phyloP scores from a whole-genome alignment of 2,113 vertebrate genomes.

The Talpa occidentalis region DNA sequence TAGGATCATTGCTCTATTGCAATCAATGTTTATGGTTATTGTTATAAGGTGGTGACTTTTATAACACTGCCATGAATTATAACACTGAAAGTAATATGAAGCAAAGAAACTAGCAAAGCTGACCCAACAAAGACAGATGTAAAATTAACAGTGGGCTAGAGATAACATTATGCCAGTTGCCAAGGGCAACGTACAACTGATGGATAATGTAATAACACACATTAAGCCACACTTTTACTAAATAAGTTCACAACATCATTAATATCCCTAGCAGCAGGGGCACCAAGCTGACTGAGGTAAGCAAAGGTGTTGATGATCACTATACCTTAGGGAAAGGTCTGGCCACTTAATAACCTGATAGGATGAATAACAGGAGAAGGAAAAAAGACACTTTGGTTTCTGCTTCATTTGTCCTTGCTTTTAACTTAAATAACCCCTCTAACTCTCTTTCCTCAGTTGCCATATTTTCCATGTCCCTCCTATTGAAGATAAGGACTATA shows the following conservation, averaged over 20 bases:
- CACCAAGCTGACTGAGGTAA: constrained; percentile 57
- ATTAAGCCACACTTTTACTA: constrained; percentile 39
- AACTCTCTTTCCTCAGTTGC: not conserved
- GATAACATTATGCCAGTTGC: constrained; percentile 56
- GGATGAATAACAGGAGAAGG: not conserved
- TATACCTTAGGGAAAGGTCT: constrained; percentile 35
- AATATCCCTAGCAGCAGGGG: constrained; percentile 77
- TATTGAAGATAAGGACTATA: not conserved
- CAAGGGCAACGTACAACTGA: constrained; percentile 55
- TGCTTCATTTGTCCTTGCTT: constrained; percentile 3
- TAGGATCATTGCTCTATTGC: not conserved
- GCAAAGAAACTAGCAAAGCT: constrained; percentile 66
- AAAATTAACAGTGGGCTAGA: constrained; percentile 61
- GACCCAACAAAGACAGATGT: constrained; percentile 58
- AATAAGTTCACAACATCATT: constrained; percentile 62
- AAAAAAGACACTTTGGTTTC: not conserved
- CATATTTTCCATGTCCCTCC: not conserved
- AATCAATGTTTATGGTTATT: not conserved
- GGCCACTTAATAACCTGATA: constrained; percentile 42
- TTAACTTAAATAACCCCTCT: constrained; percentile 26
- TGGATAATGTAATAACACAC: constrained; percentile 55
- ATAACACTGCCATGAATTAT: constrained; percentile 24
- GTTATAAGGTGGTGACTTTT: constrained; percentile 1
- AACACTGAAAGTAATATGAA: constrained; percentile 61
- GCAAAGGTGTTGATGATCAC: constrained; percentile 19